Evolutionary conservation across 2,113 vertebrate species (phyloP).

Genomic region (Alosa alosa): DNA sequence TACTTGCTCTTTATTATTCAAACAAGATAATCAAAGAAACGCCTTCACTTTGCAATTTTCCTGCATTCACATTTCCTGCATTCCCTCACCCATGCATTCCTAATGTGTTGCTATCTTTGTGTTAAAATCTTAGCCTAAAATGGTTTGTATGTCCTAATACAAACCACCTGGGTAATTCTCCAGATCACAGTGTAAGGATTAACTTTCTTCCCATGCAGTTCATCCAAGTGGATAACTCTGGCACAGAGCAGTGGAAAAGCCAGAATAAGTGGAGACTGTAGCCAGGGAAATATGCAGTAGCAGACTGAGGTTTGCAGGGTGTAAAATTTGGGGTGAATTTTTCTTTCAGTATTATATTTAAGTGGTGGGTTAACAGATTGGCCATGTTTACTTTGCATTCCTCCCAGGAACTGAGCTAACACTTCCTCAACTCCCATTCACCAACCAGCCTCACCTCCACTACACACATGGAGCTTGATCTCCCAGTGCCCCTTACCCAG

Average conservation of each 20-base stretch:
- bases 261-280: not conserved
- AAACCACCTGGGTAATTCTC: slow-evolving; percentile 11
- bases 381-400: not conserved
- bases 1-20: no score
- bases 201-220: not conserved
- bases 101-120: not conserved
- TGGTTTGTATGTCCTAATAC: not conserved
- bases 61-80: no score
- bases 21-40: no score
- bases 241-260: not conserved
- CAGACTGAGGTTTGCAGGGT: not conserved
- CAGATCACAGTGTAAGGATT: not conserved
- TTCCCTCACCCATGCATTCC: not conserved
- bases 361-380: not conserved
- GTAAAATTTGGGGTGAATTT: not conserved
- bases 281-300: not conserved
- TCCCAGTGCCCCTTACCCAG: not conserved
- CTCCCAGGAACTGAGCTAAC: not conserved
- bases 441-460: not conserved
- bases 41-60: no score
- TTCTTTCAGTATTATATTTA: not conserved
- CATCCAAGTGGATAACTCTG: not conserved
- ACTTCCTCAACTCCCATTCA: not conserved
- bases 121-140: not conserved
- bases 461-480: no score